Base-by-base conservation (phyloP, 2,113 vertebrate genomes). In the Cranoglanis bouderius region DNA sequence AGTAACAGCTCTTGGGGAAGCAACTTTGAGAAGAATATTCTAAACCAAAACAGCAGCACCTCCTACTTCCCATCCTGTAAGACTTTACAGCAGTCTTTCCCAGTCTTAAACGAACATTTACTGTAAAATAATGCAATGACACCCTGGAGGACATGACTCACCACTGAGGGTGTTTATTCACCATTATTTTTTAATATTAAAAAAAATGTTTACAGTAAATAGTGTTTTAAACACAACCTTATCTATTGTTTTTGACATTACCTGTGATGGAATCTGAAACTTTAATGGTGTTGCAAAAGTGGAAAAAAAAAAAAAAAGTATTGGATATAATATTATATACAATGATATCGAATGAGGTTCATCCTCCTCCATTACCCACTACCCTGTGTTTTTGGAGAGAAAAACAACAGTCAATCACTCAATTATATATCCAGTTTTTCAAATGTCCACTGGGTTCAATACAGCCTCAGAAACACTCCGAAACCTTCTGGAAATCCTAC, bases 31-130 rank as follows among this genome's bases (percentile, higher is more conserved):
- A 99, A 97, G 90, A 97, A 98, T 86, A 95, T 95, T 82, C 95
- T 98, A 91, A 95, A 94, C 4, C 98, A 98, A 74, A 95, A 95
- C 93, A 96, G 96, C 95, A 95, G 95, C 61, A 93, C 95, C 91
- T 93, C 93, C 61, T 98, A 97, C 92, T 95, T 97, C 90, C 95
- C 96, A 88, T 97, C 97, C 92, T 96, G 98, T 99, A 95, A 96
- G 98, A 82, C 72, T 26, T 55, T 59, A 10, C 24, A 82, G 84
- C 85, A 14, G 26, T 85, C 9, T 51, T 49, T 46, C 40, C 29
- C 3, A 32, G 32, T 38, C 9, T 57, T 82, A 57, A 57, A 57
- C 38, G 4, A 82, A 55, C 9, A 53, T 3, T 82, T 57, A 82
- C 18, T 55, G 8, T 80, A 29, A n/a, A 51, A 80, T 53, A 43